phyloP scores from a whole-genome alignment of 2,888 invertebrate genomes.

The Brachyopa scutellaris region DNA sequence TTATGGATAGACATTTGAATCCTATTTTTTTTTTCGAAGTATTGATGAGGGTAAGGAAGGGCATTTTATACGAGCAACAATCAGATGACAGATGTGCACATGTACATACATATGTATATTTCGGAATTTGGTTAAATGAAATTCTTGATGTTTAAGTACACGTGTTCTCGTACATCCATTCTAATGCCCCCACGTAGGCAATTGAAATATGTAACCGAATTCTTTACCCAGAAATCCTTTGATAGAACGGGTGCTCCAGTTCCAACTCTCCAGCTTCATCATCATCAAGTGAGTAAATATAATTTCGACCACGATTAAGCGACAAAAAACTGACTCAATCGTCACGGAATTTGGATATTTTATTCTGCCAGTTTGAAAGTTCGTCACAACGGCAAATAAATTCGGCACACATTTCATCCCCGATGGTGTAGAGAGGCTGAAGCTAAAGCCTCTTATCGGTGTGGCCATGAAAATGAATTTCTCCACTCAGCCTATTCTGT shows the following conservation, averaged over 20 bases:
- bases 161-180: neutral
- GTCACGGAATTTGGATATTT: constrained; percentile 43
- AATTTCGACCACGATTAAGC: constrained; percentile 36
- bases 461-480: constrained; percentile 46
- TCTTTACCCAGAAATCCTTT: too few species aligned
- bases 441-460: constrained; percentile 53
- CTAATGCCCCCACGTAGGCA: neutral
- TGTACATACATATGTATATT: too few species aligned
- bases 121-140: too few species aligned
- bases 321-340: constrained; percentile 22
- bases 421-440: constrained; percentile 8
- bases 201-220: constrained; percentile 8
- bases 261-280: neutral
- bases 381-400: constrained; percentile 14
- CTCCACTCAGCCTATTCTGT: constrained; percentile 38
- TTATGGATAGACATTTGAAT: too few species aligned
- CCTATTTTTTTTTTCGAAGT: too few species aligned
- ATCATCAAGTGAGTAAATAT: constrained; percentile 35
- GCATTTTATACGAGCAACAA: too few species aligned
- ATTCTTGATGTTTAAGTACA: too few species aligned
- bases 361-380: neutral
- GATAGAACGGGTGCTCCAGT: too few species aligned
- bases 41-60: too few species aligned
- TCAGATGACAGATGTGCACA: too few species aligned
- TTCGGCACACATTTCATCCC: constrained; percentile 45